Base-by-base conservation (phyloP, 2,888 invertebrate species). In the Germaria angustata region DNA sequence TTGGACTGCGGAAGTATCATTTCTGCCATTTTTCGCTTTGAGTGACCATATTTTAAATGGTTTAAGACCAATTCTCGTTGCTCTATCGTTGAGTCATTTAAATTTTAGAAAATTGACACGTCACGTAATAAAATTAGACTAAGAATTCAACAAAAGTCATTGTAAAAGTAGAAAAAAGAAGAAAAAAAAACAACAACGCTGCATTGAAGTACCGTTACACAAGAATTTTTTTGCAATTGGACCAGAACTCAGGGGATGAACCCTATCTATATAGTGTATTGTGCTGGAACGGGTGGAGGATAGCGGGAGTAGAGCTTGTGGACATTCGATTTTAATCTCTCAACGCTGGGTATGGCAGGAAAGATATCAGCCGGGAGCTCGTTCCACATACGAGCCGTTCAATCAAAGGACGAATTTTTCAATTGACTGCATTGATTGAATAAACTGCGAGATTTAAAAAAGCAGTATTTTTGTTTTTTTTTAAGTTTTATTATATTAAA, bases 21-120 rank as follows among this genome's bases (percentile, higher is more conserved):
- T 63, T 63, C 63, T 22, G 39, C 22, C 24, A 59, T 59, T 24
- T 24, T 59, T 59, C 59, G 59, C 59, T 59, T 20, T 4, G 28
- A 44, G 24, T 63, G 28, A 11, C 32, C 63, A 15, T 44, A 44
- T 61, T 61, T 61, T 2, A 61, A 61, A 24, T 61, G 61, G 32
- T 32, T 65, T 46, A 65, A 20, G 32, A 44, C 46, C 63, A 63
- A 63, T 63, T 63, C n/a, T 32, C 63, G 7, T 46, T 44, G 63
- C 17, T 65, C 46, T 65, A 46, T n/a, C 0, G 63, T 65, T 46
- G 63, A 13, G 44, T 8, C 32, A 32, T 65, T 65, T 32, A 15
- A 65, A 41, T 41, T 61, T 61, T 41, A 39, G 8, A n/a, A n/a
- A 17, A 11, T 22, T 22, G 24, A 32, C 15, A 53, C 32, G 15